phyloP scores from a whole-genome alignment of 2,113 vertebrate genomes.

The Gymnobelideus leadbeateri region DNA sequence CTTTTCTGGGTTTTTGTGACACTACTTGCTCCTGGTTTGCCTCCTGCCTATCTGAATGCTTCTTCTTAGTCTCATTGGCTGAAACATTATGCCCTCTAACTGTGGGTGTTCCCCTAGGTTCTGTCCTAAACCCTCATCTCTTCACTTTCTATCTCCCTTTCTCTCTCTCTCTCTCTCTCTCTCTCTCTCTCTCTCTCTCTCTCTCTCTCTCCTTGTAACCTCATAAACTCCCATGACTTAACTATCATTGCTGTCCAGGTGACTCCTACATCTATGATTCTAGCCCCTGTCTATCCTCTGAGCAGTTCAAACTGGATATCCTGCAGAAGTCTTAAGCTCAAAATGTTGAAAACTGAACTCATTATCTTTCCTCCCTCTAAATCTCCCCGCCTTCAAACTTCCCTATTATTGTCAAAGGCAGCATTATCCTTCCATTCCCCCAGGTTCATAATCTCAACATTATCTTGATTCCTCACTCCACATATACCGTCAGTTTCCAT shows the following conservation, averaged over 20 bases:
- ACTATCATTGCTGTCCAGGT: not conserved
- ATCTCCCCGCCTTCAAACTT: not conserved
- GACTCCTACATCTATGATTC: not conserved
- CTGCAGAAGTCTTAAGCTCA: too few species aligned
- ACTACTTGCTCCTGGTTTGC: not conserved
- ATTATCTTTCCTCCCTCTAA: not conserved
- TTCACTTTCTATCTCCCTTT: not conserved
- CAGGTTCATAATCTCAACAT: not conserved
- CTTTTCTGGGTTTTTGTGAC: not conserved
- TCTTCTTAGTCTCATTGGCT: not conserved
- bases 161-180: not conserved
- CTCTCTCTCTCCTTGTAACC: not conserved
- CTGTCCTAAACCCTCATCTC: not conserved
- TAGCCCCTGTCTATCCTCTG: not conserved
- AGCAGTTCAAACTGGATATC: not conserved
- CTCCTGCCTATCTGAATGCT: not conserved
- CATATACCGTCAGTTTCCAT: not conserved
- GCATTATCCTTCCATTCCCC: not conserved
- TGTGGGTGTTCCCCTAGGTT: not conserved
- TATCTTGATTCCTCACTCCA: not conserved
- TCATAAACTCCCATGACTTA: not conserved
- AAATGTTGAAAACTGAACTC: not conserved
- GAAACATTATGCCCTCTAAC: not conserved
- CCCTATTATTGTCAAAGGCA: not conserved
- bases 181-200: too few species aligned